phyloP scores from a whole-genome alignment of 92 coral and sea anemone genomes.

The Parazoanthus swiftii region DNA sequence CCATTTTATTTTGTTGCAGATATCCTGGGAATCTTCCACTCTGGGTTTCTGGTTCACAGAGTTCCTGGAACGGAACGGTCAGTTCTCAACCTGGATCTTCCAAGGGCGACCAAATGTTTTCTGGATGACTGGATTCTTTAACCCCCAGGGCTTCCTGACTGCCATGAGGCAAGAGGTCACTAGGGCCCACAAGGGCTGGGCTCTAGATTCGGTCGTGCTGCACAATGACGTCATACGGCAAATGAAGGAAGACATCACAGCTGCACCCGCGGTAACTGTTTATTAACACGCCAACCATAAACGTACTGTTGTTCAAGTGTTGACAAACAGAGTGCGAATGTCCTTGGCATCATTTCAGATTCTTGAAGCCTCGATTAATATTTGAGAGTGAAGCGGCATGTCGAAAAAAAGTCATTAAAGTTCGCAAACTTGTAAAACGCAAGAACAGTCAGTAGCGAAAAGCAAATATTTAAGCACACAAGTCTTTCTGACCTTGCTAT shows the following conservation, averaged over 20 bases:
- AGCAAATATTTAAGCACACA: too few species aligned
- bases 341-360: background rate
- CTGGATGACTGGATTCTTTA: slow-evolving; percentile 95
- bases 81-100: slow-evolving; percentile 82
- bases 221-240: slow-evolving; percentile 91
- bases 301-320: background rate
- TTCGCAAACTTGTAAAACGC: too few species aligned
- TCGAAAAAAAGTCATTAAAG: too few species aligned
- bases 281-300: background rate
- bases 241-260: slow-evolving; percentile 85
- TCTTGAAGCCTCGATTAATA: too few species aligned
- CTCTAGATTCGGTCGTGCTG: slow-evolving; percentile 84
- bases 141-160: slow-evolving; percentile 89
- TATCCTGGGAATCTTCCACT: slow-evolving; percentile 92
- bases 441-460: too few species aligned
- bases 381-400: too few species aligned
- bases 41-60: slow-evolving; percentile 91
- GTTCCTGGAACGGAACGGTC: slow-evolving; percentile 79
- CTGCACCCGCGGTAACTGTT: slow-evolving; percentile 67
- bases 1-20: slow-evolving; percentile 43
- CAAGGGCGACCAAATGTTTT: slow-evolving; percentile 84
- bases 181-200: slow-evolving; percentile 94
- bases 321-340: background rate
- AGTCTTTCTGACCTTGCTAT: too few species aligned
- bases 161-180: slow-evolving; percentile 94